Conservation (phyloP, 2,113 vertebrate genomes). For the Nycticorax nycticorax region DNA sequence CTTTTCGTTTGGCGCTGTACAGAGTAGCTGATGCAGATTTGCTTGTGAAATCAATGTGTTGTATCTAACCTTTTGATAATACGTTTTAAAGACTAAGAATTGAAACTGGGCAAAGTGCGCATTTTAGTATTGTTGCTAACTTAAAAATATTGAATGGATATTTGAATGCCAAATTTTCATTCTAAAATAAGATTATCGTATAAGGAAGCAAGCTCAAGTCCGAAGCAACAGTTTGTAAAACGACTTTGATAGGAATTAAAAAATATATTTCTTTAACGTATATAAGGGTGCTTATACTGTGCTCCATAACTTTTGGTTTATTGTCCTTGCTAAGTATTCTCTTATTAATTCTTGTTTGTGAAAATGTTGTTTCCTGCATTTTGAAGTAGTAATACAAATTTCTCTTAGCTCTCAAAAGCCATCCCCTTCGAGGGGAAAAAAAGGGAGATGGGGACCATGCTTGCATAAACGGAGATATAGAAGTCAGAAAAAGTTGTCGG, state of each 20-base stretch:
- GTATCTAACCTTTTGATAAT: conserved; percentile 15
- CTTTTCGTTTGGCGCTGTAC: background rate
- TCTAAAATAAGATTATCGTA: background rate
- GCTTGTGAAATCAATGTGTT: background rate
- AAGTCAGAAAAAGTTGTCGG: conserved; percentile 93
- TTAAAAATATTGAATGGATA: background rate
- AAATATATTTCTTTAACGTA: background rate
- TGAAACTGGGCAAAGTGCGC: background rate
- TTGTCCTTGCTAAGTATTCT: conserved; percentile 42
- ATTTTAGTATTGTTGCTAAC: conserved; percentile 25
- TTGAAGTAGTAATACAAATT: conserved; percentile 71
- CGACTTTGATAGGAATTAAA: background rate
- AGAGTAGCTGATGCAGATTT: background rate
- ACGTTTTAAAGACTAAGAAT: background rate
- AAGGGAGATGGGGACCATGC: conserved; percentile 88
- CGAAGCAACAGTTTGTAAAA: background rate
- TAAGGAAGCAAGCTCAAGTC: background rate
- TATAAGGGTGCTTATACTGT: background rate
- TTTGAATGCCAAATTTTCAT: background rate
- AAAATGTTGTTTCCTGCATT: conserved; percentile 50
- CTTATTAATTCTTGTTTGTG: conserved; percentile 27
- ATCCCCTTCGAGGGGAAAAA: conserved; percentile 85
- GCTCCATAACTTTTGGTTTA: background rate
- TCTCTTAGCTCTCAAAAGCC: conserved; percentile 88
- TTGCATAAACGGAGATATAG: conserved; percentile 94